Evolutionary conservation across 2,113 vertebrate genomes (phyloP), one percentile per base, ranked within the genome.

Genomic region (Phalacrocorax brasilianus): DNA sequence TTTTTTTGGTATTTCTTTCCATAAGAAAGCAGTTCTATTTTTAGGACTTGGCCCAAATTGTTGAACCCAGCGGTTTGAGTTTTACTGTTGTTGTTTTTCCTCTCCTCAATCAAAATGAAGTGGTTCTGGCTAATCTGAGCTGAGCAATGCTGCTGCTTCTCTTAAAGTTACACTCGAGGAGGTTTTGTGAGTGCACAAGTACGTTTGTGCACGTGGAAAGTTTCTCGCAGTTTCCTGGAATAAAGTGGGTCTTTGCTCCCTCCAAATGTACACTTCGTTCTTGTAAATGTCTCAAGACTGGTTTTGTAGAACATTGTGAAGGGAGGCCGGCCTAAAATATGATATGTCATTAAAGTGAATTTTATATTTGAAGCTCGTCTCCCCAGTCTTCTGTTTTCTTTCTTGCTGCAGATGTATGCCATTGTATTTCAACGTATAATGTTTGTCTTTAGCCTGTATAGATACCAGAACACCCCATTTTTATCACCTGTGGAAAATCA

Each of bases 21-120:
- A 4, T 97, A 97, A 97, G 94, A 97, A 98, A 97, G 86, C 89
- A 79, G 86, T 85, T 72, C 97, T 98, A 98, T 98, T 98, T 98
- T 98, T 97, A 98, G 96, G 55, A 96, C 79, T 97, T 98, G 97
- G 97, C 95, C 74, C n/a, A 72, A 73, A 84, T 53, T 91, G 40
- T 92, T 96, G 94, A 98, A 94, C 75, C 63, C 94, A 40, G 86
- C 61, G 67, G 96, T 84, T 85, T 97, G 93, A 94, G 71, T 97
- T 98, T 97, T 91, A 95, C 90, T 96, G 96, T 97, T 97, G 95
- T 96, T 98, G 79, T 95, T 98, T 97, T 97, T 97, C 93, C 95
- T 95, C 91, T 95, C 91, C 96, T 96, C 88, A 92, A 38, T 96
- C 94, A 95, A 96, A 96, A 91, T 52, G n/a, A 76, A 96, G 90